Conservation (phyloP, 2,113 vertebrate species). For the Mastomys coucha region DNA sequence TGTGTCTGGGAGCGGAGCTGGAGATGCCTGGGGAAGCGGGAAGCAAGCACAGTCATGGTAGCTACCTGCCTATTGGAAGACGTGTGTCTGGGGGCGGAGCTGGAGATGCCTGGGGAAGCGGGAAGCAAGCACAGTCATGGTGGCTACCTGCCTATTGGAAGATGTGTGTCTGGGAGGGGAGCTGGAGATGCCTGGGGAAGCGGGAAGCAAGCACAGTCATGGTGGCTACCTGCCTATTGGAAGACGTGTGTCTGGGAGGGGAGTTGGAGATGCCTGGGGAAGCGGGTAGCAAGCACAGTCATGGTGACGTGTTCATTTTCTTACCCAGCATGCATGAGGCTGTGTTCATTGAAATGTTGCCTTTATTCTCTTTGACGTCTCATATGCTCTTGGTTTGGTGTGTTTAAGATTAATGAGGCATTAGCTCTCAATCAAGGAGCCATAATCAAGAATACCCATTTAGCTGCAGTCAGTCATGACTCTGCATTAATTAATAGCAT, state of each 20-base stretch:
- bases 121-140: too few species aligned
- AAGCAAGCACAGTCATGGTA: too few species aligned
- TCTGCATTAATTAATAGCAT: slow-evolving; percentile 83
- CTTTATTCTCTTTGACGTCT: slow-evolving; percentile 81
- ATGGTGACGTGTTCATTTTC: background rate
- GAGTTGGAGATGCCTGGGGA: background rate
- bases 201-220: background rate
- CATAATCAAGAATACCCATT: slow-evolving; percentile 82
- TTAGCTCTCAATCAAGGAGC: slow-evolving; percentile 83
- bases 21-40: too few species aligned
- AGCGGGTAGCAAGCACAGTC: background rate
- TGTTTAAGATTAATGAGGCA: slow-evolving; percentile 85
- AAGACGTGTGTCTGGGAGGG: background rate
- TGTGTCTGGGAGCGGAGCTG: background rate
- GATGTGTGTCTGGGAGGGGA: background rate
- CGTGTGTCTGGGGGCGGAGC: background rate
- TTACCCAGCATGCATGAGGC: background rate
- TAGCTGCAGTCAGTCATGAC: slow-evolving; percentile 75
- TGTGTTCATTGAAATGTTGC: slow-evolving; percentile 72
- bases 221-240: background rate
- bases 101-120: too few species aligned
- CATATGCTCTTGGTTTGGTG: slow-evolving; percentile 77
- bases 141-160: slow-evolving; percentile 4
- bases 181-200: background rate
- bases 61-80: slow-evolving; percentile 10